Evolutionary conservation across 1,140 invertebrate species (phyloP).

Genomic region (Propsilocerus akamusi): DNA sequence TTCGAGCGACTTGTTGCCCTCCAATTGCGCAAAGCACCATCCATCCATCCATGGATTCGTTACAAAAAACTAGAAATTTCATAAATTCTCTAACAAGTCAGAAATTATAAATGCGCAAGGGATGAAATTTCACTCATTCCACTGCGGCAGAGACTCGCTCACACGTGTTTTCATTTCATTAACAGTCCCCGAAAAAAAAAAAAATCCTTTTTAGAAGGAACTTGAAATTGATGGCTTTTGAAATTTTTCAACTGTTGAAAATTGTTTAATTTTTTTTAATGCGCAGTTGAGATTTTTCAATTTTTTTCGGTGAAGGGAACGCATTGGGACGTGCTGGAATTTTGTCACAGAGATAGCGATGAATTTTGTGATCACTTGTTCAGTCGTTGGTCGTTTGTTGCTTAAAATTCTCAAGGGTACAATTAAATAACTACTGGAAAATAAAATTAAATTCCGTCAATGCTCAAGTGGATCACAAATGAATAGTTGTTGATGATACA

Average conservation of each 20-base stretch:
- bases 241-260: slow-evolving; percentile 4
- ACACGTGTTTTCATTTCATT: slow-evolving; percentile 3
- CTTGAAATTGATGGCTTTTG: slow-evolving; percentile 3
- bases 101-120: neutral
- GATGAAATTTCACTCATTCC: too few relatives aligned
- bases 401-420: neutral
- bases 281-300: neutral
- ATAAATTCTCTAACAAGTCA: neutral
- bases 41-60: too few relatives aligned
- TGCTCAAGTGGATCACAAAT: neutral
- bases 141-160: neutral
- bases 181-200: neutral
- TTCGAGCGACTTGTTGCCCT: neutral
- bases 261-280: neutral
- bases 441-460: neutral
- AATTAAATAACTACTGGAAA: neutral
- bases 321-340: neutral
- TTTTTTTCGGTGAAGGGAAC: neutral
- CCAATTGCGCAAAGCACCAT: neutral
- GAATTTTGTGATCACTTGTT: neutral
- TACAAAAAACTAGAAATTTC: neutral
- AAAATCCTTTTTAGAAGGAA: neutral
- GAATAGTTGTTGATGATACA: neutral
- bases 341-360: neutral
- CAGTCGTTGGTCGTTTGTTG: neutral